Evolutionary conservation across 2,888 invertebrate species (phyloP).

Genomic region (Troglohyphantes excavatus): DNA sequence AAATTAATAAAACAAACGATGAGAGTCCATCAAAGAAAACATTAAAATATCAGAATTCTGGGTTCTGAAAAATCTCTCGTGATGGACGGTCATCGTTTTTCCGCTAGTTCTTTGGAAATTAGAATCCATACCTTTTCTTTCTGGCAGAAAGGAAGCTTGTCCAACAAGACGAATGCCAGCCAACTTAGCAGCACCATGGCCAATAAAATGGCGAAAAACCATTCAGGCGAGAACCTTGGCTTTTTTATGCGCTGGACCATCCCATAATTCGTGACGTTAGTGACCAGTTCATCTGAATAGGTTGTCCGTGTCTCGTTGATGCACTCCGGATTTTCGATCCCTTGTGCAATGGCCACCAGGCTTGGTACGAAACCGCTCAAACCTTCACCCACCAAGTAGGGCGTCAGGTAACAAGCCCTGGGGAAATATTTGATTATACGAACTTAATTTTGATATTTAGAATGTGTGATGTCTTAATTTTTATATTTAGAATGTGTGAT

Average conservation of each 20-base stretch:
- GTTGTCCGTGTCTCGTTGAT: constrained; percentile 80
- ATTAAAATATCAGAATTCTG: too few relatives aligned
- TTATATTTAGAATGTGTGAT: too few relatives aligned
- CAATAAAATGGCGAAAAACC: constrained; percentile 87
- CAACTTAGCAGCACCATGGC: constrained; percentile 87
- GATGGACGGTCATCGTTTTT: too few relatives aligned
- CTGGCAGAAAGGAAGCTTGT: constrained; percentile 83
- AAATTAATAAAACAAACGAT: too few relatives aligned
- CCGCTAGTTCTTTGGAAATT: too few relatives aligned
- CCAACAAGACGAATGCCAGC: constrained; percentile 86
- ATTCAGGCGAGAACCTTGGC: constrained; percentile 87
- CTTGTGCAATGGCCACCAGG: constrained; percentile 89
- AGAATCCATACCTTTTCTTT: constrained; percentile 78
- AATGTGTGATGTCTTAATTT: too few relatives aligned
- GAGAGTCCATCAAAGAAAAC: too few relatives aligned
- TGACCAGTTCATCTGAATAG: neutral
- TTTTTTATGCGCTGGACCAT: constrained; percentile 81
- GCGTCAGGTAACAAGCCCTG: constrained; percentile 87
- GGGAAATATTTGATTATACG: neutral
- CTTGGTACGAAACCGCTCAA: constrained; percentile 91
- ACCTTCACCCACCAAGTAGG: constrained; percentile 92
- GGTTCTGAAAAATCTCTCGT: too few relatives aligned
- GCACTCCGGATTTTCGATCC: constrained; percentile 86
- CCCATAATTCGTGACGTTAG: constrained; percentile 78
- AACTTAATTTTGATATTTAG: too few relatives aligned